These are phyloP conservation scores for Pithecia hirsuta DNA, from an alignment of 2,797 vertebrate species.

Conservation along the genomic window DNA sequence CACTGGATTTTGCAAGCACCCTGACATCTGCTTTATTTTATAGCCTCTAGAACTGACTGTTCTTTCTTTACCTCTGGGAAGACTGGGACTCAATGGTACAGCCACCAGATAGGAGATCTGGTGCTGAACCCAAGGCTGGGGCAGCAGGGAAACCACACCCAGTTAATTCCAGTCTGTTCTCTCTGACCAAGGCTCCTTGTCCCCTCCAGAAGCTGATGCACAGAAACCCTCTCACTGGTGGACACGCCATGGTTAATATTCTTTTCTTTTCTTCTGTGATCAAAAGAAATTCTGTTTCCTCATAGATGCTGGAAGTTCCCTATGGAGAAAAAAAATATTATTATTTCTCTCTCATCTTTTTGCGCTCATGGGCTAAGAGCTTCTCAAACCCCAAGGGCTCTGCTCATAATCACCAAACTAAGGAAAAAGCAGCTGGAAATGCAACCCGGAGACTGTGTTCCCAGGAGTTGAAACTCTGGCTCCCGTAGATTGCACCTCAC, in stretches of 20 bases:
- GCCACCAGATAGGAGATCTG: not conserved
- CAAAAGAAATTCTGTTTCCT: conserved; percentile 70
- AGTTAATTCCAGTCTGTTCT: not conserved
- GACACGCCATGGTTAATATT: conserved; percentile 55
- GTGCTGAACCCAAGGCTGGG: not conserved
- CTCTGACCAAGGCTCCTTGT: not conserved
- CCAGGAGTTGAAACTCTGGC: conserved; percentile 32
- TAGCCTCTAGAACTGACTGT: not conserved
- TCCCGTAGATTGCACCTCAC: not conserved
- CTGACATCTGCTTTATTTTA: not conserved
- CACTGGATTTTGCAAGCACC: not conserved
- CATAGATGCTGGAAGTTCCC: conserved; percentile 70
- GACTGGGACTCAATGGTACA: not conserved
- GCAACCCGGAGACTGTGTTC: conserved; percentile 16
- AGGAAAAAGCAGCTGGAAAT: conserved; percentile 57
- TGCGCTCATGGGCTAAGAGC: conserved; percentile 30
- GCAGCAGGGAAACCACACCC: not conserved
- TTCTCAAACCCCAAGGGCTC: conserved; percentile 36
- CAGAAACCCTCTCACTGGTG: not conserved
- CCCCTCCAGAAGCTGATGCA: not conserved
- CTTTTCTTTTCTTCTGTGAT: conserved; percentile 46
- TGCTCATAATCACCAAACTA: conserved; percentile 16
- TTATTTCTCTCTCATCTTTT: conserved; percentile 71
- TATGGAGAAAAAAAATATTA: conserved; percentile 76
- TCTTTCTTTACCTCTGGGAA: not conserved